Conservation (phyloP, 2,113 vertebrate species). For the Rutilus rutilus region DNA sequence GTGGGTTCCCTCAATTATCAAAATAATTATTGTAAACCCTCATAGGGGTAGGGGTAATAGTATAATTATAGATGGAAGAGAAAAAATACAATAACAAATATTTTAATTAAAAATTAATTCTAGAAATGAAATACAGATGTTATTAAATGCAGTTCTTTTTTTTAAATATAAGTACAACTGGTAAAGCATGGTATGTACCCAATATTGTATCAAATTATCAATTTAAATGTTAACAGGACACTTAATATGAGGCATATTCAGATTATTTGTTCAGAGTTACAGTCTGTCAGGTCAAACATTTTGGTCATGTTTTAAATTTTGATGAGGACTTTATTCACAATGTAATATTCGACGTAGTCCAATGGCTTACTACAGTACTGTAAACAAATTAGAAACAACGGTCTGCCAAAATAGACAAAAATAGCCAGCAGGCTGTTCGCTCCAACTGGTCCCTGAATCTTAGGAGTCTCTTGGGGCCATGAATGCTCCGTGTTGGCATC, state of each 20-base stretch:
- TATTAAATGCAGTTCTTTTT: too few species aligned
- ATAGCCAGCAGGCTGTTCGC: slow-evolving; percentile 71
- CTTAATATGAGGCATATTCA: background rate
- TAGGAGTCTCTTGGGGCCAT: slow-evolving; percentile 83
- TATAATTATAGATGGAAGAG: too few species aligned
- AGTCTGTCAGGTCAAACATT: background rate
- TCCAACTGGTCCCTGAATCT: slow-evolving; percentile 77
- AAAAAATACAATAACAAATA: too few species aligned
- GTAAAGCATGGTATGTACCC: too few species aligned
- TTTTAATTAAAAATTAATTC: too few species aligned
- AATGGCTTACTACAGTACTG: slow-evolving; percentile 66
- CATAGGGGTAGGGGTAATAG: too few species aligned
- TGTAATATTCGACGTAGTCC: slow-evolving; percentile 49
- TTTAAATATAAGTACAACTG: too few species aligned
- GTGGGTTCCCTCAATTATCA: too few species aligned
- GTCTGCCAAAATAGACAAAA: slow-evolving; percentile 66
- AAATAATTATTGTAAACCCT: too few species aligned
- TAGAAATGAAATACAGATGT: too few species aligned
- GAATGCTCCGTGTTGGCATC: slow-evolving; percentile 83
- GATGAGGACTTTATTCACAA: slow-evolving; percentile 11
- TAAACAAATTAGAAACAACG: slow-evolving; percentile 70
- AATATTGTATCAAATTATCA: background rate
- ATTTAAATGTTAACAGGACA: background rate
- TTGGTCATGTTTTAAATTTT: background rate
- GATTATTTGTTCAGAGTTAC: background rate